Percentiles rank a stretch among this genome's conserved stretches.
Conservation (phyloP, 2,113 vertebrate species). For the Neolamprologus cancellatus region DNA sequence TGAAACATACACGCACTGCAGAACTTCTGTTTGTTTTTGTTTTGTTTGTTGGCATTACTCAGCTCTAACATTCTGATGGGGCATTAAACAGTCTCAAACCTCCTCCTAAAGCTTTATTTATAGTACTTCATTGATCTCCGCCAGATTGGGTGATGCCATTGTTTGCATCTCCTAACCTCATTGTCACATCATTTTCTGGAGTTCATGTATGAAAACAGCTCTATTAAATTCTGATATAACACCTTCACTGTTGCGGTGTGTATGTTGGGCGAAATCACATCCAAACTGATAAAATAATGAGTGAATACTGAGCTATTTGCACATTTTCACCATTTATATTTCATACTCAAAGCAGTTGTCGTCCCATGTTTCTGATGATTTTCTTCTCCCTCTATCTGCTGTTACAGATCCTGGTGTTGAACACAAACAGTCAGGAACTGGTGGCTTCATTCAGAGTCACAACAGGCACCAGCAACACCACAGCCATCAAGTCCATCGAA, state of each 20-base stretch:
- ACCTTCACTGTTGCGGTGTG: rapidly evolving
- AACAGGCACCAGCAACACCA: slow-evolving; percentile 98
- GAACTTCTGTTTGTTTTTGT: not conserved
- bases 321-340: not conserved
- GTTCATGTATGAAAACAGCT: not conserved
- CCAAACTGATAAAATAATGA: not conserved
- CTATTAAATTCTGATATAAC: not conserved
- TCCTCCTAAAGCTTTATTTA: not conserved
- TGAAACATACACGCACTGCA: no score
- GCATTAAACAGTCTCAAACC: not conserved
- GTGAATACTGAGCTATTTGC: not conserved
- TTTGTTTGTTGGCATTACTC: not conserved
- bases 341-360: not conserved
- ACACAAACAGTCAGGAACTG: slow-evolving; percentile 92
- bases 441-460: slow-evolving; percentile 98
- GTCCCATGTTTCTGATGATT: not conserved
- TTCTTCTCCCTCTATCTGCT: not conserved
- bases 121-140: not conserved
- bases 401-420: slow-evolving; percentile 90
- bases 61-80: not conserved
- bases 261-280: not conserved
- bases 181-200: not conserved
- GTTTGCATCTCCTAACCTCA: not conserved
- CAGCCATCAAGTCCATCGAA: slow-evolving; percentile 97
- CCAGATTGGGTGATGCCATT: not conserved